These are phyloP conservation scores for Tauraco erythrolophus DNA, from an alignment of 2,113 vertebrate species.

Conservation along the genomic window DNA sequence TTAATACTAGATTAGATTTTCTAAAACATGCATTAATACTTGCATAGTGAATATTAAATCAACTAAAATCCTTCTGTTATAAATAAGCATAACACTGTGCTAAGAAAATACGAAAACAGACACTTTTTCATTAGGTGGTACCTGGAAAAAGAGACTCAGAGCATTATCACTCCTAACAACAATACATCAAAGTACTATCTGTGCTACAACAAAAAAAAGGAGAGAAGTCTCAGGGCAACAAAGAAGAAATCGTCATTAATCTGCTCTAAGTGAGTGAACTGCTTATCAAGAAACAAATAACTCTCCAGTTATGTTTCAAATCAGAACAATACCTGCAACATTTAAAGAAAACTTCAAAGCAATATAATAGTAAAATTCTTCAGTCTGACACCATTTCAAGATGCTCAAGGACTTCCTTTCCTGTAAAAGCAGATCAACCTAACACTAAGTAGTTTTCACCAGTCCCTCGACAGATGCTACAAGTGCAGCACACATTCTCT, in stretches of 20 bases:
- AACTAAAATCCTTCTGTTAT: not conserved
- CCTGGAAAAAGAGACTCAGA: not conserved
- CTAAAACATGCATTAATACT: not conserved
- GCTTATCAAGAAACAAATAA: not conserved
- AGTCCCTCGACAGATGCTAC: not conserved
- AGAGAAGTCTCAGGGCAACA: not conserved
- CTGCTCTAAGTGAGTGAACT: not conserved
- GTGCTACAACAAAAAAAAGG: not conserved
- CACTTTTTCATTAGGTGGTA: not conserved
- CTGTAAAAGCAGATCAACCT: not conserved
- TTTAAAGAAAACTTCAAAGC: not conserved
- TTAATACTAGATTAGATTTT: not conserved
- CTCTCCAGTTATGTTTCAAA: not conserved
- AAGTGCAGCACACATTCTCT: not conserved
- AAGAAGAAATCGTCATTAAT: not conserved
- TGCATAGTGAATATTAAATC: not conserved
- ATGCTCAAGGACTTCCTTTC: not conserved
- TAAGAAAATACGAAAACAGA: not conserved
- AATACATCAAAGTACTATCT: not conserved
- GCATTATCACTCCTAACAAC: not conserved
- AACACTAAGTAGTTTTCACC: not conserved
- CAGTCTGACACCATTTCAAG: not conserved
- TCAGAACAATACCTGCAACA: not conserved
- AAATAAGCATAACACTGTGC: not conserved
- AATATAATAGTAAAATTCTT: not conserved